phyloP scores from a whole-genome alignment of 2,113 vertebrate genomes.

The Coptodon rendalli region DNA sequence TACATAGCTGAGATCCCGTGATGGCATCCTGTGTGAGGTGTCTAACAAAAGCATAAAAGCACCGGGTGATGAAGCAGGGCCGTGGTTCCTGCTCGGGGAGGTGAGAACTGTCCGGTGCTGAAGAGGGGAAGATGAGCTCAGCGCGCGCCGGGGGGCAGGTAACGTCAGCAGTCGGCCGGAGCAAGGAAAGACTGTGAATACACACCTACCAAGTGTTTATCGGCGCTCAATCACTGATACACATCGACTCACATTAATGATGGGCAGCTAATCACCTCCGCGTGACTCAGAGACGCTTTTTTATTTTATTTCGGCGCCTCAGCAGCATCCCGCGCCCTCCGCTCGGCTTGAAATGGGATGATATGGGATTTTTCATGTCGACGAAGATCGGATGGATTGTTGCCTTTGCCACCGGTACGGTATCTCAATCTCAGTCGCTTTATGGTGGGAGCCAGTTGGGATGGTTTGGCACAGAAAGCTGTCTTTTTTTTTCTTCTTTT shows the following conservation, averaged over 20 bases:
- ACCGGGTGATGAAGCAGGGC: neutral
- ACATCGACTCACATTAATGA: neutral
- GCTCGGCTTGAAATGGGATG: conserved; percentile 64
- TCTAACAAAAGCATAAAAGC: neutral
- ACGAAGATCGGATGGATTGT: conserved; percentile 55
- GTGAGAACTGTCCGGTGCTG: conserved; percentile 41
- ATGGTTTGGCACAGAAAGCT: neutral
- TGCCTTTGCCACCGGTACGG: conserved; percentile 58
- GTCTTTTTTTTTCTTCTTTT: neutral
- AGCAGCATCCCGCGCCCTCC: conserved; percentile 39
- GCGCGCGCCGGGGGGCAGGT: conserved; percentile 43
- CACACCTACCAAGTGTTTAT: conserved; percentile 24
- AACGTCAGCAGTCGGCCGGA: conserved; percentile 53
- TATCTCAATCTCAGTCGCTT: neutral
- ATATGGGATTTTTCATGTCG: conserved; percentile 67
- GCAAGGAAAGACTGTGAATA: neutral
- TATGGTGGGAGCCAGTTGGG: neutral
- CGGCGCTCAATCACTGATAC: neutral
- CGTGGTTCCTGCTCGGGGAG: neutral
- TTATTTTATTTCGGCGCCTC: neutral
- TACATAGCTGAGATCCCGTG: neutral
- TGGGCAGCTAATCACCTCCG: conserved; percentile 19
- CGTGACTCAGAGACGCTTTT: neutral
- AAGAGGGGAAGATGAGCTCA: conserved; percentile 44
- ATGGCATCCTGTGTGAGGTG: neutral